Conservation (phyloP, 2,113 vertebrate genomes). For the Erpornis zantholeuca region DNA sequence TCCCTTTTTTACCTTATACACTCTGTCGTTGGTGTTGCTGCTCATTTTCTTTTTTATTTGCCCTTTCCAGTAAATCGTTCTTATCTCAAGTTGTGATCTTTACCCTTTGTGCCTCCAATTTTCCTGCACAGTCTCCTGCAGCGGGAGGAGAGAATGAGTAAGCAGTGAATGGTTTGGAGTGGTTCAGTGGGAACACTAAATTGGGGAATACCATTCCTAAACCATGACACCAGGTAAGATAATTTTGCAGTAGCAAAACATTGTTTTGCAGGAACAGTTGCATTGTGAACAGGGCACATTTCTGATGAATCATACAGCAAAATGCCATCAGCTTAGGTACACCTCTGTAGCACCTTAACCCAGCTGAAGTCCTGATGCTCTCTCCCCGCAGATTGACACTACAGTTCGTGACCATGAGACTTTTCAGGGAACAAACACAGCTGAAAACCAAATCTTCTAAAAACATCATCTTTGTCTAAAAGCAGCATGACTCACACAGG, state of each 20-base stretch:
- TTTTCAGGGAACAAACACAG: not conserved
- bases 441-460: not conserved
- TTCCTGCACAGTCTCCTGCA: not conserved
- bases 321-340: not conserved
- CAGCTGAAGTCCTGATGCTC: not conserved
- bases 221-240: rapidly evolving
- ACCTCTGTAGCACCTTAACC: not conserved
- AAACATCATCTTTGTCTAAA: not conserved
- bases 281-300: not conserved
- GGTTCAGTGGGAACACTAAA: not conserved
- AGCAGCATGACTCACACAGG: not conserved
- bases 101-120: not conserved
- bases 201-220: not conserved
- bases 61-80: not conserved
- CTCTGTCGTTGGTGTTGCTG: not conserved
- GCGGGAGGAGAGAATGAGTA: rapidly evolving
- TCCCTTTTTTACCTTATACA: not conserved
- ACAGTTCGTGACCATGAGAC: not conserved
- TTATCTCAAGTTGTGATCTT: not conserved
- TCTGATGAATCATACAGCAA: not conserved
- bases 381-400: not conserved
- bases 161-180: not conserved
- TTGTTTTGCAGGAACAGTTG: no score
- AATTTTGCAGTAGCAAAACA: not conserved
- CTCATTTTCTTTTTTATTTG: not conserved